Evolutionary conservation across 1,140 invertebrate genomes (phyloP).

Genomic region (Leptonema lineaticorne): DNA sequence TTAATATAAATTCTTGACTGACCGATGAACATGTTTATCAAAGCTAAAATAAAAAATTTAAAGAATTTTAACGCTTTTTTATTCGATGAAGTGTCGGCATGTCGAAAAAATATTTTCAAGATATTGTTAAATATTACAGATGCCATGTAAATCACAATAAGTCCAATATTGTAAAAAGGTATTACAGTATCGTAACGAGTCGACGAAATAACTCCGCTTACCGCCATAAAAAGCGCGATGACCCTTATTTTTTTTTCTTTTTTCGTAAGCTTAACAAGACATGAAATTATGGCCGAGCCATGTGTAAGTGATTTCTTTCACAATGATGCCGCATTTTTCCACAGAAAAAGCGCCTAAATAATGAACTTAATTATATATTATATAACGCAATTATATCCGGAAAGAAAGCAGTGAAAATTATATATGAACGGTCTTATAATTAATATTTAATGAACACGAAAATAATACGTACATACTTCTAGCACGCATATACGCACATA

Average conservation of each 20-base stretch:
- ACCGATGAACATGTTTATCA: too few species aligned
- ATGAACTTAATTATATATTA: too few species aligned
- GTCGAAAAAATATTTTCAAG: neutral
- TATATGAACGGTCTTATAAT: too few species aligned
- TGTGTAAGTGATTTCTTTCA: constrained; percentile 6
- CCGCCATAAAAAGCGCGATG: constrained; percentile 24
- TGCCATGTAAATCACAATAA: constrained; percentile 20
- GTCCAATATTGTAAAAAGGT: constrained; percentile 26
- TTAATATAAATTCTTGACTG: too few species aligned
- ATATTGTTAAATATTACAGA: constrained; percentile 6
- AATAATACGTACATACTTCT: too few species aligned
- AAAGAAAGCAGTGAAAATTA: too few species aligned
- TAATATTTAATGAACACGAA: too few species aligned
- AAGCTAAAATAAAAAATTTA: too few species aligned
- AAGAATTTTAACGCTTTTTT: neutral
- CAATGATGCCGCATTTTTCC: too few species aligned
- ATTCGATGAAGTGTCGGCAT: neutral
- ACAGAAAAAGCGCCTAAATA: too few species aligned
- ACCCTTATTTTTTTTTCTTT: too few species aligned
- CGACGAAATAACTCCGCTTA: constrained; percentile 17
- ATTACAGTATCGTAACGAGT: constrained; percentile 18
- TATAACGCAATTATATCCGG: neutral
- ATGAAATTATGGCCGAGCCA: constrained; percentile 13
- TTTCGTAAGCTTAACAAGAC: constrained; percentile 18
- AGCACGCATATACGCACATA: too few species aligned